Conservation (phyloP, 1,140 invertebrate genomes). For the Macrocentrus cingulum region DNA sequence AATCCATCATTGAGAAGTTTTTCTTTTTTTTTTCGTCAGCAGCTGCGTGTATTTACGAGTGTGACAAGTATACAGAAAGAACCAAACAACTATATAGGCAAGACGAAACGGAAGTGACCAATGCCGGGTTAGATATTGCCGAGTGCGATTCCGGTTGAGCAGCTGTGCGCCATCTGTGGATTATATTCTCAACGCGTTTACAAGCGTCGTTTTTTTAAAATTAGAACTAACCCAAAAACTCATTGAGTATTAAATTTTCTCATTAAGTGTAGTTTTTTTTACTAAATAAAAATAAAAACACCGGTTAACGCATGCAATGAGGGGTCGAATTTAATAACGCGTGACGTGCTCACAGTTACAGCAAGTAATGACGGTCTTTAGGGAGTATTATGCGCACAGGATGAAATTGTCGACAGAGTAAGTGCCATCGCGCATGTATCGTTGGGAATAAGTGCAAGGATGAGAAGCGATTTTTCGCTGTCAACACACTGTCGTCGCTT, state of each 20-base stretch:
- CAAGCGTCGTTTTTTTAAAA: constrained; percentile 25
- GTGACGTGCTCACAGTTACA: constrained; percentile 25
- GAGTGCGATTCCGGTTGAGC: constrained; percentile 25
- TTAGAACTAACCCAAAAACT: too few species aligned
- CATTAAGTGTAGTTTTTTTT: constrained; percentile 9
- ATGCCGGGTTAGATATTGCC: constrained; percentile 23
- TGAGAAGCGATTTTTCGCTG: too few species aligned
- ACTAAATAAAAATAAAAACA: constrained; percentile 2
- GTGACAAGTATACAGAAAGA: too few species aligned
- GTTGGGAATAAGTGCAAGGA: too few species aligned
- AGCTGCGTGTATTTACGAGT: too few species aligned
- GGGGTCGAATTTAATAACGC: constrained; percentile 30
- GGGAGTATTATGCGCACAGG: constrained; percentile 20
- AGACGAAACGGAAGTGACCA: constrained; percentile 28
- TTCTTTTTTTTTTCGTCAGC: too few species aligned
- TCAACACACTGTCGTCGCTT: too few species aligned
- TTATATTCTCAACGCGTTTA: constrained; percentile 35
- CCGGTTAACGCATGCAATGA: neutral
- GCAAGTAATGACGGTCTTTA: constrained; percentile 29
- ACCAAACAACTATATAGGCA: too few species aligned
- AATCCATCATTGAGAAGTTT: too few species aligned
- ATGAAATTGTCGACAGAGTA: constrained; percentile 19
- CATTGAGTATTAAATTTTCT: too few species aligned
- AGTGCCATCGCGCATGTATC: neutral
- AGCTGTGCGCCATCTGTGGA: constrained; percentile 50